Evolutionary conservation across 2,797 vertebrate species (phyloP).

Genomic region (Clamator glandarius): DNA sequence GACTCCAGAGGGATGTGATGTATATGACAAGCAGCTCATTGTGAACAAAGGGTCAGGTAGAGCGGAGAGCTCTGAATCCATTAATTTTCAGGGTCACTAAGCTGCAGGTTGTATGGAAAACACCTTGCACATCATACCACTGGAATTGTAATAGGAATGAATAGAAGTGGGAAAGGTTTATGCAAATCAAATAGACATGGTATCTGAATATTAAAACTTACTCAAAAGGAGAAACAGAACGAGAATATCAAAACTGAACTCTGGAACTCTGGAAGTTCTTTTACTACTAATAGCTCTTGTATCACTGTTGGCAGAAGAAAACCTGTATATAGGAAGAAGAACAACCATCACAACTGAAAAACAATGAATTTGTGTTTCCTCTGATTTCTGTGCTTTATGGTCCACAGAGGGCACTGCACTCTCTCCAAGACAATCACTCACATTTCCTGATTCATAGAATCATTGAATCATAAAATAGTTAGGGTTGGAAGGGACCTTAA

Average conservation of each 20-base stretch:
- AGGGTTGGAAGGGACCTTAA: too few relatives aligned
- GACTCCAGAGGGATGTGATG: neutral
- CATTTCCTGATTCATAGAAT: neutral
- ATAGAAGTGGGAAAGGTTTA: neutral
- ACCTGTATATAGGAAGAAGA: neutral
- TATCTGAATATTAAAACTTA: neutral
- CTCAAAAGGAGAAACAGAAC: neutral
- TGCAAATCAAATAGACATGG: neutral
- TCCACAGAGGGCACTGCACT: neutral
- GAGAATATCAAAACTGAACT: neutral
- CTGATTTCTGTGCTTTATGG: neutral
- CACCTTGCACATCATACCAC: neutral
- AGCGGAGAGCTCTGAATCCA: neutral
- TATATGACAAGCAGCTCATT: slow-evolving; percentile 10
- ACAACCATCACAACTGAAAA: neutral
- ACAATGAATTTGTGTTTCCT: neutral
- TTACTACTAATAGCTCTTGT: neutral
- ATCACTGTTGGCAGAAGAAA: neutral
- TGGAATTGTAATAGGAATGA: slow-evolving; percentile 13
- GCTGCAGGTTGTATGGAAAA: neutral
- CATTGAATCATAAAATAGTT: too few relatives aligned
- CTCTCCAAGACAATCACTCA: neutral
- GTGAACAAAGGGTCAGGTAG: neutral
- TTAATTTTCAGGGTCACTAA: slow-evolving; percentile 4
- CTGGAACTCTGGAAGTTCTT: neutral